Conservation (phyloP, 2,888 invertebrate genomes). For the Harmothoe impar region DNA sequence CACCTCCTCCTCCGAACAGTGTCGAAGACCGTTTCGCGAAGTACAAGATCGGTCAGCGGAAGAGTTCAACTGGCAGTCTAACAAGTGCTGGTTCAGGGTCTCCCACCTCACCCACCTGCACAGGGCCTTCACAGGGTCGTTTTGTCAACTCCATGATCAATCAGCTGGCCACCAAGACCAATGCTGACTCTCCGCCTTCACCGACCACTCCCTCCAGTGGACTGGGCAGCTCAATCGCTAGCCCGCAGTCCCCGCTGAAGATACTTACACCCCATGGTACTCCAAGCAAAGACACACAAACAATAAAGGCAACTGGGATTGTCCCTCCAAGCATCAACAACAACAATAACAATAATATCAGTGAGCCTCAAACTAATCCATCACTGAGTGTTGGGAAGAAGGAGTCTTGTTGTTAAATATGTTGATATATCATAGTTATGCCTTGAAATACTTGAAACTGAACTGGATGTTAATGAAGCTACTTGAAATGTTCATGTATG, state of each 20-base stretch:
- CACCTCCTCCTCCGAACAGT: conserved; percentile 25
- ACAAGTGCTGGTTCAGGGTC: neutral
- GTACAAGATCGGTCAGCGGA: conserved; percentile 18
- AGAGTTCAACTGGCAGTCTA: conserved; percentile 40
- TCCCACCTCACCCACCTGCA: conserved; percentile 24
- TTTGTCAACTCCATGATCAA: conserved; percentile 58
- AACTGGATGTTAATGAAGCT: neutral
- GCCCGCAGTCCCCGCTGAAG: conserved; percentile 50
- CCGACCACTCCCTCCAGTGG: conserved; percentile 58
- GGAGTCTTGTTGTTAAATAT: conserved; percentile 24
- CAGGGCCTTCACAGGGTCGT: conserved; percentile 48
- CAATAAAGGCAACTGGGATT: neutral
- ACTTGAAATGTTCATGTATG: conserved; percentile 22
- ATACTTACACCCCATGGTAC: neutral
- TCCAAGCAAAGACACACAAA: neutral
- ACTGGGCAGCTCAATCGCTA: conserved; percentile 43
- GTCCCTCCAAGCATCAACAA: neutral
- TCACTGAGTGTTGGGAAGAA: conserved; percentile 26
- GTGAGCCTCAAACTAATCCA: conserved; percentile 24
- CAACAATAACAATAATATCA: conserved; percentile 38
- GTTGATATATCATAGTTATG: neutral
- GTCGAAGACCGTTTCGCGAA: neutral
- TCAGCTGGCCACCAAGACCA: conserved; percentile 24
- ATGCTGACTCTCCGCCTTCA: neutral
- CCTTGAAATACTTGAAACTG: neutral